Conservation (phyloP, 2,888 invertebrate species). For the Aphodius granarius region DNA sequence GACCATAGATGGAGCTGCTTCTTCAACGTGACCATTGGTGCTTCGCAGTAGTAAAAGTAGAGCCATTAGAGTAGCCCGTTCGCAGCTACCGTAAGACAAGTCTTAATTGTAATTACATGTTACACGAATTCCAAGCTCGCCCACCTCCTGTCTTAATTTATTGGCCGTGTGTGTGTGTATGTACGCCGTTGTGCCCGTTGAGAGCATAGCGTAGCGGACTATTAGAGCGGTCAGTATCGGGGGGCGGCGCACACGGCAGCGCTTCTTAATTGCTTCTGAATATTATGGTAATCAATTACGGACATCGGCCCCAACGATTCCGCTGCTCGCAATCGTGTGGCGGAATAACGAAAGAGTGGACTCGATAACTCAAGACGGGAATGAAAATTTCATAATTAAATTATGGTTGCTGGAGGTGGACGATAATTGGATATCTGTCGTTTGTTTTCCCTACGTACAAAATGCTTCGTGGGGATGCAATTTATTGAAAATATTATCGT, state of each 20-base stretch:
- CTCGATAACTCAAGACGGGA: background rate
- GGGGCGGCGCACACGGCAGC: constrained; percentile 38
- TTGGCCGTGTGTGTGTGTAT: constrained; percentile 36
- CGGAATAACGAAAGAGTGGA: background rate
- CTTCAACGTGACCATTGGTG: background rate
- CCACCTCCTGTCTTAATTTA: constrained; percentile 44
- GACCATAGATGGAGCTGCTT: background rate
- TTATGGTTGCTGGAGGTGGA: background rate
- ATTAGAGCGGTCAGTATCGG: constrained; percentile 38
- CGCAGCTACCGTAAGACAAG: constrained; percentile 44
- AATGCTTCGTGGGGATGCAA: too few species aligned
- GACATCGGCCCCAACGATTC: constrained; percentile 29
- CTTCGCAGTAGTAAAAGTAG: background rate
- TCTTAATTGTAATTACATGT: constrained; percentile 48
- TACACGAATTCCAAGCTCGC: constrained; percentile 46
- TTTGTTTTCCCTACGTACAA: background rate
- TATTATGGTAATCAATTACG: constrained; percentile 37
- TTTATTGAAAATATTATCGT: too few species aligned
- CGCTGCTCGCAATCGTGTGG: background rate
- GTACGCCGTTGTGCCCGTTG: constrained; percentile 16
- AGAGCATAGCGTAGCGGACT: constrained; percentile 32
- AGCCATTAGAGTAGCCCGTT: constrained; percentile 29
- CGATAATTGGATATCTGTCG: background rate
- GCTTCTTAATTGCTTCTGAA: constrained; percentile 38
- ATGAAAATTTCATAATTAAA: background rate